phyloP scores from a whole-genome alignment of 2,113 vertebrate species.

The Phyllopteryx taeniolatus region DNA sequence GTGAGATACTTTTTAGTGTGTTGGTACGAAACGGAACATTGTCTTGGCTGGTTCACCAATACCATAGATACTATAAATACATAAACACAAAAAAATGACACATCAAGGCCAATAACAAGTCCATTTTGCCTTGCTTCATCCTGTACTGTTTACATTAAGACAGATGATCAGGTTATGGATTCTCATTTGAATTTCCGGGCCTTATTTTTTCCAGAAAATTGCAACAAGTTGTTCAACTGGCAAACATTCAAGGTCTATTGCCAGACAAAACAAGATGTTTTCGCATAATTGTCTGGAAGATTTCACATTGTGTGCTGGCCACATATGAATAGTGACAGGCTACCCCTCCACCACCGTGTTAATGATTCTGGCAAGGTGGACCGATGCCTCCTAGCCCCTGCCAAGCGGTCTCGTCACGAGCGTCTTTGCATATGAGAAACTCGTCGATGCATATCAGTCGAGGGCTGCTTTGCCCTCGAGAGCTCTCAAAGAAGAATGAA shows the following conservation, averaged over 20 bases:
- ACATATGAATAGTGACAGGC: neutral
- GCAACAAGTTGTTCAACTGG: neutral
- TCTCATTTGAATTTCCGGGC: too few species aligned
- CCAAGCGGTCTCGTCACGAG: constrained; percentile 19
- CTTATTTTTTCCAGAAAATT: neutral
- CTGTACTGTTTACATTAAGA: too few species aligned
- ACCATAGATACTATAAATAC: too few species aligned
- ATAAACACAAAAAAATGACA: neutral
- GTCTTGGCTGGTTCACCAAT: too few species aligned
- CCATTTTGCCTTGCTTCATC: too few species aligned
- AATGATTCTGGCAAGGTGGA: constrained; percentile 18
- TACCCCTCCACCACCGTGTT: neutral
- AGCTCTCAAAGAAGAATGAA: constrained; percentile 40
- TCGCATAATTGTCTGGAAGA: neutral
- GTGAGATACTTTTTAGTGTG: too few species aligned
- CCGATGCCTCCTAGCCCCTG: constrained; percentile 33
- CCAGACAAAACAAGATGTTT: neutral
- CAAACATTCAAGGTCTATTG: neutral
- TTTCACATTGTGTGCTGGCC: neutral
- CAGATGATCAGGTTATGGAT: too few species aligned
- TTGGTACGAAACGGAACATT: too few species aligned
- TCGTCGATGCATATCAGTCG: constrained; percentile 59
- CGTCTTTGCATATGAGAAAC: constrained; percentile 52
- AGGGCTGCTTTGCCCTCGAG: constrained; percentile 41
- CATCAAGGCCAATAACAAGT: neutral